Percentiles rank a stretch among this genome's conserved stretches.
phyloP scores from a whole-genome alignment of 2,888 invertebrate genomes.

The Branchellion lobata region DNA sequence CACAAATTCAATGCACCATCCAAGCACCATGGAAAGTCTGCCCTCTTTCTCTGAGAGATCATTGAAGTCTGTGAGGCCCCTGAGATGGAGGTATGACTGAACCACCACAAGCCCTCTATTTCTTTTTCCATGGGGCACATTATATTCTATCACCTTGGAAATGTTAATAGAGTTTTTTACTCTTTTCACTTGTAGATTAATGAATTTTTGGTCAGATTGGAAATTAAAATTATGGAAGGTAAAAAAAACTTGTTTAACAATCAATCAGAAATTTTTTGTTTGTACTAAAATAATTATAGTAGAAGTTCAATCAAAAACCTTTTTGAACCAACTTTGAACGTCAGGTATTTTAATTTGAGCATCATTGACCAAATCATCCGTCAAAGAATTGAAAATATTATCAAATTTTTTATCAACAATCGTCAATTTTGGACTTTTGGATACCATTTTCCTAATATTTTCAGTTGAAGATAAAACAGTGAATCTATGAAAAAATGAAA shows the following conservation, averaged over 20 bases:
- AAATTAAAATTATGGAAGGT: too few species aligned
- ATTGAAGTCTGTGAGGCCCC: constrained; percentile 58
- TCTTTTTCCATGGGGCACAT: constrained; percentile 84
- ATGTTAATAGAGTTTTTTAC: neutral
- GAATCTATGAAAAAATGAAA: too few species aligned
- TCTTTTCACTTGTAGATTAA: too few species aligned
- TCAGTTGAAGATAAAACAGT: too few species aligned
- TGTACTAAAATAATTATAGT: too few species aligned
- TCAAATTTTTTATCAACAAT: constrained; percentile 27
- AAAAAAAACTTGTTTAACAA: too few species aligned
- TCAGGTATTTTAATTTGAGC: neutral
- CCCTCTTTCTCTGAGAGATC: constrained; percentile 74
- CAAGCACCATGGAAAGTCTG: constrained; percentile 78
- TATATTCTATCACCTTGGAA: constrained; percentile 78
- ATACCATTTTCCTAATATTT: too few species aligned
- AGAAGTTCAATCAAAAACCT: constrained; percentile 7
- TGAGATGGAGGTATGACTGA: constrained; percentile 58
- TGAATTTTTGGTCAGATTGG: too few species aligned
- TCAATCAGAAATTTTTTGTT: too few species aligned
- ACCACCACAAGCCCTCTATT: constrained; percentile 63
- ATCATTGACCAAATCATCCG: constrained; percentile 8
- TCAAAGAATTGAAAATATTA: neutral
- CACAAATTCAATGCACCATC: constrained; percentile 94
- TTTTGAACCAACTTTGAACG: constrained; percentile 22
- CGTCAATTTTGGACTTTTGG: too few species aligned